Evolutionary conservation across 2,797 vertebrate genomes (phyloP).

Genomic region (Silurus aristotelis): DNA sequence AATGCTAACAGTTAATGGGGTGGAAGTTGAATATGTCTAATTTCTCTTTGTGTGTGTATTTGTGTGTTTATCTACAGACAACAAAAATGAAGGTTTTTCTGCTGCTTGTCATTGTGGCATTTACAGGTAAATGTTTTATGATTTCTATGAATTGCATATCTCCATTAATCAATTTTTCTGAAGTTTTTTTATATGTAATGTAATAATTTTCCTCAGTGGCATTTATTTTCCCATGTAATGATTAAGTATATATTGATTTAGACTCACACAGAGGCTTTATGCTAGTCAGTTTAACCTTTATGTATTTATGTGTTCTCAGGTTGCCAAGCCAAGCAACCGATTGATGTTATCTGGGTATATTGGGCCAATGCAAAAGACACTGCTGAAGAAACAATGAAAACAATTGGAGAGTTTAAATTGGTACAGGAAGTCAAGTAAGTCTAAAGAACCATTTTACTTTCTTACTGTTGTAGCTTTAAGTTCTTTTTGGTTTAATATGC

Average conservation of each 20-base stretch:
- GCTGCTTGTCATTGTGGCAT: slow-evolving; percentile 11
- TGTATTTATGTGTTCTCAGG: neutral
- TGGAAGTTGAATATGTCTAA: neutral
- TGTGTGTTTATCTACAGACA: neutral
- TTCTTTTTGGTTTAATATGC: neutral
- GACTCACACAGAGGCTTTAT: neutral
- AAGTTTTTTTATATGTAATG: no score
- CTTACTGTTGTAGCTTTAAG: neutral
- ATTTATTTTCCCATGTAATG: neutral
- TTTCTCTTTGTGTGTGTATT: neutral
- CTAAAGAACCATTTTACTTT: neutral
- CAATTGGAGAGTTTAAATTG: slow-evolving; percentile 71
- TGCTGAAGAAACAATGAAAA: slow-evolving; percentile 74
- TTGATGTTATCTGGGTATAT: slow-evolving; percentile 79
- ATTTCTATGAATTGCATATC: neutral
- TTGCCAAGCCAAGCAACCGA: slow-evolving; percentile 58
- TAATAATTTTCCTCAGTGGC: neutral
- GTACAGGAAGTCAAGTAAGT: slow-evolving; percentile 80
- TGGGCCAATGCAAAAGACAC: slow-evolving; percentile 72
- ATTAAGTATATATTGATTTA: neutral
- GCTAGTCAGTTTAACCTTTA: no score
- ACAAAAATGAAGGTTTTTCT: slow-evolving; percentile 11
- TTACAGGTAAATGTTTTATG: slow-evolving; percentile 7
- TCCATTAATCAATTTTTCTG: neutral
- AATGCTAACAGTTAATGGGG: neutral